Conservation (phyloP, 1,140 invertebrate genomes). For the Drosophila arizonae region DNA sequence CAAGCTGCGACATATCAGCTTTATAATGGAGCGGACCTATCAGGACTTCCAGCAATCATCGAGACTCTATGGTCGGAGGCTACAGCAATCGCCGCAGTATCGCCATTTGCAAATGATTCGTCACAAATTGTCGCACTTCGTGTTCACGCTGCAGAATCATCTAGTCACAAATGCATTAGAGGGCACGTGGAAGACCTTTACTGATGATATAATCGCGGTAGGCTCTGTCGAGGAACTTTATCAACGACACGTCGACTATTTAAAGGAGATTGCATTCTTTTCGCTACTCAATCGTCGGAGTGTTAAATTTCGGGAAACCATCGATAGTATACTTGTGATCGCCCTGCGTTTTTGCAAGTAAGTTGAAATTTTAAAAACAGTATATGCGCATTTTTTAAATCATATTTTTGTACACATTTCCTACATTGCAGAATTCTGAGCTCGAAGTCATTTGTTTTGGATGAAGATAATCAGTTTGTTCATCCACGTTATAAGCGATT, state of each 20-base stretch:
- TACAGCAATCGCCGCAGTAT: slow-evolving; percentile 85
- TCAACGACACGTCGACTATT: slow-evolving; percentile 87
- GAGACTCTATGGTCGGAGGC: slow-evolving; percentile 82
- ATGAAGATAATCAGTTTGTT: slow-evolving; percentile 50
- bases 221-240: slow-evolving; percentile 88
- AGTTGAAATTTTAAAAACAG: slow-evolving; percentile 11
- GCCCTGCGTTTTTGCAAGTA: slow-evolving; percentile 88
- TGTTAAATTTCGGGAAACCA: slow-evolving; percentile 85
- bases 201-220: slow-evolving; percentile 86
- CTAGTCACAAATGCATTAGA: slow-evolving; percentile 88
- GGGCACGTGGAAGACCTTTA: slow-evolving; percentile 88
- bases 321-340: slow-evolving; percentile 88
- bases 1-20: slow-evolving; percentile 89
- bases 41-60: slow-evolving; percentile 84
- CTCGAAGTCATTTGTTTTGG: slow-evolving; percentile 57
- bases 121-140: slow-evolving; percentile 89
- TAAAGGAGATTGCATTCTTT: slow-evolving; percentile 88
- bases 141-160: slow-evolving; percentile 88
- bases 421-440: slow-evolving; percentile 59
- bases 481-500: slow-evolving; percentile 75
- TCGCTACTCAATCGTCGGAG: slow-evolving; percentile 88
- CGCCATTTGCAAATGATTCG: slow-evolving; percentile 86
- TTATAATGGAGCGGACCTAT: slow-evolving; percentile 88
- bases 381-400: background rate
- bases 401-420: background rate